A percentile compares a stretch with the other conserved stretches of the same genome.
Conservation (phyloP, 2,888 invertebrate species). For the Stratiomys singularior region DNA sequence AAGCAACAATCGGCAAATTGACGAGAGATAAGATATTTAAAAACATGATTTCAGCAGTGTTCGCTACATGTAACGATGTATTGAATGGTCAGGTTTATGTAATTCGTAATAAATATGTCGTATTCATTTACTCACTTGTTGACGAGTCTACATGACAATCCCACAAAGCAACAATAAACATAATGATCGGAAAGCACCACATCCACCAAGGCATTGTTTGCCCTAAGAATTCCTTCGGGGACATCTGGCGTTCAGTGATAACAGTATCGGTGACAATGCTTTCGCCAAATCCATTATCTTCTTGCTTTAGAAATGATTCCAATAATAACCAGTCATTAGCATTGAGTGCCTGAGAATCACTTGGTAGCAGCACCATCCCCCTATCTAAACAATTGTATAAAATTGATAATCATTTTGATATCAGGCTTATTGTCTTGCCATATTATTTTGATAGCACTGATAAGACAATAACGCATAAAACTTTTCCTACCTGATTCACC, state of each 20-base stretch:
- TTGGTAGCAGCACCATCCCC: constrained; percentile 43
- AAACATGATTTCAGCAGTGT: too few species aligned
- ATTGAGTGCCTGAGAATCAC: constrained; percentile 28
- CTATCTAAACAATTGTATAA: constrained; percentile 18
- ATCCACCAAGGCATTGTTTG: constrained; percentile 35
- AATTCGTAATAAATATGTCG: too few species aligned
- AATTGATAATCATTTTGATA: constrained; percentile 12
- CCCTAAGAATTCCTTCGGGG: not conserved
- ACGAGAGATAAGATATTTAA: too few species aligned
- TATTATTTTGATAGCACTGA: not conserved
- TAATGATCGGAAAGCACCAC: constrained; percentile 33
- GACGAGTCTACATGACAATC: constrained; percentile 22
- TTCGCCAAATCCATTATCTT: not conserved
- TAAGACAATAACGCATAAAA: not conserved
- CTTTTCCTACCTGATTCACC: constrained; percentile 28
- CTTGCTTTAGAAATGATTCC: constrained; percentile 36
- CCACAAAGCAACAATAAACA: constrained; percentile 31
- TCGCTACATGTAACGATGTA: too few species aligned
- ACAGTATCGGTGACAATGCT: constrained; percentile 24
- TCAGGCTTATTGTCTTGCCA: not conserved
- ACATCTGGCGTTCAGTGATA: constrained; percentile 11
- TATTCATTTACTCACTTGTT: constrained; percentile 21
- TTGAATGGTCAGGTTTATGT: too few species aligned
- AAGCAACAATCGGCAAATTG: too few species aligned
- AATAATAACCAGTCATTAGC: constrained; percentile 45